These are phyloP conservation scores for Coluber constrictor DNA, from an alignment of 2,797 vertebrate genomes.

Conservation along the genomic window DNA sequence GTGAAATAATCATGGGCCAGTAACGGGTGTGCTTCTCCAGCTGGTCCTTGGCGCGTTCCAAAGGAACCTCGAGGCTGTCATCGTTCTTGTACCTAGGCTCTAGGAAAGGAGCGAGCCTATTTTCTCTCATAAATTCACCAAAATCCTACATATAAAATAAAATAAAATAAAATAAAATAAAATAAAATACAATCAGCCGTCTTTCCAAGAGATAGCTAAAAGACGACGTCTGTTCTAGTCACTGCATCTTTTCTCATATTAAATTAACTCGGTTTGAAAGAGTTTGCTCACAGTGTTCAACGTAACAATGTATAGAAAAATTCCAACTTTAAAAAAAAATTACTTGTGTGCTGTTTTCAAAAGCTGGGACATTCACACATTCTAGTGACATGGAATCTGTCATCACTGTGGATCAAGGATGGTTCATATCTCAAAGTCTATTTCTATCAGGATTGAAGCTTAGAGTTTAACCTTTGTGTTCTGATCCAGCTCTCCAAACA, in stretches of 20 bases:
- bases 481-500: too few relatives aligned
- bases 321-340: neutral
- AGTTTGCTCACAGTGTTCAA: neutral
- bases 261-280: neutral
- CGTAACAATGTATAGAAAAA: neutral
- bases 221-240: constrained; percentile 36
- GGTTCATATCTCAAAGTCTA: neutral
- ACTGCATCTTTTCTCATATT: neutral
- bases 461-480: neutral
- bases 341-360: neutral
- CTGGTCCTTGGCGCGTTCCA: constrained; percentile 90
- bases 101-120: constrained; percentile 91
- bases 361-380: neutral
- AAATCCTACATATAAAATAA: constrained; percentile 82
- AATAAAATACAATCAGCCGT: constrained; percentile 76
- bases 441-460: neutral
- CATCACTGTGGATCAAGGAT: neutral
- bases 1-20: constrained; percentile 99
- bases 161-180: too few relatives aligned
- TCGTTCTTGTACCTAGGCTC: constrained; percentile 80
- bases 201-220: constrained; percentile 48
- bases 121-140: constrained; percentile 99
- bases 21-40: constrained; percentile 96
- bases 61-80: constrained; percentile 81
- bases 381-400: neutral